Conservation (phyloP, 2,797 vertebrate species). For the Pipistrellus kuhlii region DNA sequence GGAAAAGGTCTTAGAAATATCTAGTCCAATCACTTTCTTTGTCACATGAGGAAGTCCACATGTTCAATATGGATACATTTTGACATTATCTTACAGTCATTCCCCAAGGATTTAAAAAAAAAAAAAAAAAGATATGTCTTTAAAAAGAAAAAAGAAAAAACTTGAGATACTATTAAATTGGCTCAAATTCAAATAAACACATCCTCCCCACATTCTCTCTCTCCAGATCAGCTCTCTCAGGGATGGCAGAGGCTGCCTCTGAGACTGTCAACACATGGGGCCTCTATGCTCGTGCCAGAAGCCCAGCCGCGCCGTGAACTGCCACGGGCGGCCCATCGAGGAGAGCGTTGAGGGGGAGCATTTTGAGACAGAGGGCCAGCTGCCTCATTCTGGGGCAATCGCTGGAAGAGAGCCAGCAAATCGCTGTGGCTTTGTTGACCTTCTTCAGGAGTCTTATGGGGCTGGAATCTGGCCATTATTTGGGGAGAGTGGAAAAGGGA, state of each 20-base stretch:
- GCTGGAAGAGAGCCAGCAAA: neutral
- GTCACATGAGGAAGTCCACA: conserved; percentile 56
- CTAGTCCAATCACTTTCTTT: neutral
- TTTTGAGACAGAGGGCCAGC: conserved; percentile 1
- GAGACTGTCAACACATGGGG: neutral
- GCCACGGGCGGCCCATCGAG: neutral
- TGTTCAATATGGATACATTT: conserved; percentile 42
- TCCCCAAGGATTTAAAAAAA: neutral
- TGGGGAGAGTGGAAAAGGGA: neutral
- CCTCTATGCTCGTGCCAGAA: neutral
- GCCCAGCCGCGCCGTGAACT: neutral
- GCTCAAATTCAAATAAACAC: conserved; percentile 62
- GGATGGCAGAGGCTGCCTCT: neutral
- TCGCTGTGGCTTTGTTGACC: neutral
- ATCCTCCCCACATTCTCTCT: conserved; percentile 50
- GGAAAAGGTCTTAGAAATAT: conserved; percentile 55
- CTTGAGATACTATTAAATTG: conserved; percentile 56
- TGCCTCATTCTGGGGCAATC: neutral
- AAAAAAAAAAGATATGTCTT: neutral
- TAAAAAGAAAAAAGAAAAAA: neutral
- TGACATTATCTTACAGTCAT: conserved; percentile 46
- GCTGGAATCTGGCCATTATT: conserved; percentile 17
- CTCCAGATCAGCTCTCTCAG: conserved; percentile 42
- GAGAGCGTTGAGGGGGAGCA: neutral
- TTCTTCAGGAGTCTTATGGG: neutral